Conservation (phyloP, 2,888 invertebrate genomes). For the Phalera bucephala region DNA sequence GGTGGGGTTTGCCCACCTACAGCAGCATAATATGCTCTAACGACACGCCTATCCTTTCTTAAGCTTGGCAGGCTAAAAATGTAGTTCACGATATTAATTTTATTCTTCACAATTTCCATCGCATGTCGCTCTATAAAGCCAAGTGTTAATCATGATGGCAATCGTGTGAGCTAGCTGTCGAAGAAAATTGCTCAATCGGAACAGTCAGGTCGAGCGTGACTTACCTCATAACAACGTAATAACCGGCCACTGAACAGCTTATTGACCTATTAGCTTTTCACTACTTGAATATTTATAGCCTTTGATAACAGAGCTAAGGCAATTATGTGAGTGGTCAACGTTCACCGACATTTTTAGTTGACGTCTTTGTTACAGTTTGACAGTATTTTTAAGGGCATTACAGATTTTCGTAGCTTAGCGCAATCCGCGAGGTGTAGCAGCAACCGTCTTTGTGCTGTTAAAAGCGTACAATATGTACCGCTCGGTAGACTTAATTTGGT, state of each 20-base stretch:
- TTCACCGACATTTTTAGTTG: conserved; percentile 14
- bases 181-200: conserved; percentile 67
- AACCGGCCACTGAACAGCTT: conserved; percentile 47
- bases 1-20: no score
- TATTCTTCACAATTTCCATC: no score
- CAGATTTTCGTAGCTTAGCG: no score
- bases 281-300: conserved; percentile 52
- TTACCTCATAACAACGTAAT: conserved; percentile 56
- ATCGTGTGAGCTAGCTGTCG: conserved; percentile 49
- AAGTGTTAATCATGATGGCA: conserved; percentile 56
- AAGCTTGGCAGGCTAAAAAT: no score
- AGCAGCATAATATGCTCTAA: no score
- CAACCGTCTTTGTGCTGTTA: no score
- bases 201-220: conserved; percentile 58
- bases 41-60: no score
- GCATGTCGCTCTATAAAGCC: conserved; percentile 26
- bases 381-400: no score
- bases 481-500: no score
- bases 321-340: conserved; percentile 22
- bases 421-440: no score
- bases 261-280: conserved; percentile 60
- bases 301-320: conserved; percentile 35
- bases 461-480: no score
- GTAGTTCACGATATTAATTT: no score
- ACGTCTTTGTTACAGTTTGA: conserved; percentile 5